These are phyloP conservation scores for Eupelmus urozonus DNA, from an alignment of 2,888 invertebrate species.

Conservation along the genomic window DNA sequence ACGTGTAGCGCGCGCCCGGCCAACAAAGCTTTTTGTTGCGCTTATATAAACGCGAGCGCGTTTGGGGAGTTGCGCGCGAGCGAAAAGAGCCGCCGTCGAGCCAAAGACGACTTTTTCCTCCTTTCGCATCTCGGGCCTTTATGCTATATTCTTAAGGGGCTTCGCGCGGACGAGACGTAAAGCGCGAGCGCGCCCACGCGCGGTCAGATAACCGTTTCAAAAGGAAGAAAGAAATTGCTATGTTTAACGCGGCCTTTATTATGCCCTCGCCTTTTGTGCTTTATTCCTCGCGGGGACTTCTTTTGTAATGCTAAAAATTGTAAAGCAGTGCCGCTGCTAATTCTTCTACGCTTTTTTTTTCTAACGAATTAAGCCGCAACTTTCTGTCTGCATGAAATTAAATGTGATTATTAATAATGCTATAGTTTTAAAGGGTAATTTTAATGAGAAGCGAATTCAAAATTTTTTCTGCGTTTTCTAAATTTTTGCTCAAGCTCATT, in stretches of 20 bases:
- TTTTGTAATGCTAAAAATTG: constrained; percentile 5
- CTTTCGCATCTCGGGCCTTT: neutral
- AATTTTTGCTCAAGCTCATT: too few species aligned
- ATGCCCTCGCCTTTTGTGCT: constrained; percentile 2
- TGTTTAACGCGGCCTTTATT: constrained; percentile 12
- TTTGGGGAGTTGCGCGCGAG: neutral
- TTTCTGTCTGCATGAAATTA: neutral
- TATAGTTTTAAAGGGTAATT: too few species aligned
- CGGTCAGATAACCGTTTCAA: constrained; percentile 15
- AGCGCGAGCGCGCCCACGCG: too few species aligned
- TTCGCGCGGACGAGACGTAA: neutral
- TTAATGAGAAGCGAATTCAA: too few species aligned
- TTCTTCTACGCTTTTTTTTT: neutral
- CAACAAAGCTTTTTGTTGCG: constrained; percentile 30
- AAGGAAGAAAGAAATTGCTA: constrained; percentile 12
- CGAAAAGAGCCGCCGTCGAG: neutral
- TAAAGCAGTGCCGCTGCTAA: neutral
- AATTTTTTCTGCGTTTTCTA: too few species aligned
- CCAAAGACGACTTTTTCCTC: neutral
- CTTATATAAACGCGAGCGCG: constrained; percentile 11
- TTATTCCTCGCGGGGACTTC: neutral
- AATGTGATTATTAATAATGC: neutral
- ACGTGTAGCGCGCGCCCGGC: neutral
- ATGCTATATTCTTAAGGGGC: constrained; percentile 1
- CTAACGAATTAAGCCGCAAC: neutral